Evolutionary conservation across 2,888 invertebrate species (phyloP).

Genomic region (Phragmatobia fuliginosa): DNA sequence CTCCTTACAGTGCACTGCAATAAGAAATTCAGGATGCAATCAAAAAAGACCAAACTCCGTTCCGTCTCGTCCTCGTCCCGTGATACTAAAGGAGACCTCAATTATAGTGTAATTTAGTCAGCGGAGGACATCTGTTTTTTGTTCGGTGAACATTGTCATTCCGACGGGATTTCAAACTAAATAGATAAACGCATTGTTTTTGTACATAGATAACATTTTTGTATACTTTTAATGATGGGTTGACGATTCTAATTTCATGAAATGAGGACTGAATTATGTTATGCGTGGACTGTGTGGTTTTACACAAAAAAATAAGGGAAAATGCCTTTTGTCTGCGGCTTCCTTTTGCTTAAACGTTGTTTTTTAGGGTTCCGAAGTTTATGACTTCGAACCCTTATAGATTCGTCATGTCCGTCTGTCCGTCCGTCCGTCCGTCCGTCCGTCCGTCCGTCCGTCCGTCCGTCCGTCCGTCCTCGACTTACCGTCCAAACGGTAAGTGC

Average conservation of each 20-base stretch:
- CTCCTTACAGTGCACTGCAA: background rate
- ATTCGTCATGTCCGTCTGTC: too few species aligned
- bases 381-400: too few species aligned
- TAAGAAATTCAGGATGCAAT: background rate
- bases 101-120: conserved; percentile 70
- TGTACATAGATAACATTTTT: conserved; percentile 71
- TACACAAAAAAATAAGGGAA: background rate
- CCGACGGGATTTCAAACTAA: conserved; percentile 65
- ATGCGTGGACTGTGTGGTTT: conserved; percentile 10
- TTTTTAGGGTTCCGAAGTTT: too few species aligned
- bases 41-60: background rate
- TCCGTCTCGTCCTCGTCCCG: conserved; percentile 34
- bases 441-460: too few species aligned
- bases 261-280: conserved; percentile 30
- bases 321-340: background rate
- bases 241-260: conserved; percentile 31
- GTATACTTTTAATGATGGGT: conserved; percentile 59
- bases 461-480: too few species aligned
- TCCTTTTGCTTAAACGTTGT: background rate
- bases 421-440: too few species aligned
- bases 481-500: too few species aligned
- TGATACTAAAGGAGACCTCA: conserved; percentile 32
- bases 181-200: conserved; percentile 67
- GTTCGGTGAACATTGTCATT: conserved; percentile 59
- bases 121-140: conserved; percentile 61